Percentiles rank a stretch among this genome's conserved stretches.
phyloP scores from a whole-genome alignment of 2,888 invertebrate genomes.

The Lepidocyrtoides sp. region DNA sequence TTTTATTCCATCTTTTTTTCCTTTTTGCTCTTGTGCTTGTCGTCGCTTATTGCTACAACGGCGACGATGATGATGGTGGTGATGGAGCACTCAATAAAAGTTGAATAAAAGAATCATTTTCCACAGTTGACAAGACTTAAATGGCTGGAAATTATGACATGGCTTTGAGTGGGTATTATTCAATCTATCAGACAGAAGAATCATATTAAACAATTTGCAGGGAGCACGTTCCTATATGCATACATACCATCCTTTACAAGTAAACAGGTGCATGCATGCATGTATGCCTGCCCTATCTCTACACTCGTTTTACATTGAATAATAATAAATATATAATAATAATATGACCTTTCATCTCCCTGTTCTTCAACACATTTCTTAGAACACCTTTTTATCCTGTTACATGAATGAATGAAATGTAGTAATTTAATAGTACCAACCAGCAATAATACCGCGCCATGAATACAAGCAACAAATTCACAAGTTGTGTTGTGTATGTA shows the following conservation, averaged over 20 bases:
- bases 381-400: conserved; percentile 68
- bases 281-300: no score
- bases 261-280: background rate
- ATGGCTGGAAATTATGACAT: conserved; percentile 76
- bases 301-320: background rate
- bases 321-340: background rate
- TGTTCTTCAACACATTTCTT: conserved; percentile 53
- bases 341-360: conserved; percentile 68
- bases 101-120: conserved; percentile 75
- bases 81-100: conserved; percentile 70
- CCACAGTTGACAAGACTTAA: conserved; percentile 77
- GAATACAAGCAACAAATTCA: conserved; percentile 60
- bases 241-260: conserved; percentile 12
- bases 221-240: conserved; percentile 39
- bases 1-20: conserved; percentile 34
- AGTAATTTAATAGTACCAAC: conserved; percentile 55
- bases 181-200: conserved; percentile 71
- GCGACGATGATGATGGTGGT: conserved; percentile 35
- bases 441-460: conserved; percentile 43
- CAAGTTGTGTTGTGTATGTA: conserved; percentile 33
- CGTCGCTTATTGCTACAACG: conserved; percentile 62
- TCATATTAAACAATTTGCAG: conserved; percentile 67
- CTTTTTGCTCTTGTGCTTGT: conserved; percentile 57
- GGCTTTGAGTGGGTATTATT: conserved; percentile 72
- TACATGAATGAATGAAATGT: conserved; percentile 63